These are phyloP conservation scores for Epinotia brunnichana DNA, from an alignment of 2,888 invertebrate genomes.

Conservation along the genomic window DNA sequence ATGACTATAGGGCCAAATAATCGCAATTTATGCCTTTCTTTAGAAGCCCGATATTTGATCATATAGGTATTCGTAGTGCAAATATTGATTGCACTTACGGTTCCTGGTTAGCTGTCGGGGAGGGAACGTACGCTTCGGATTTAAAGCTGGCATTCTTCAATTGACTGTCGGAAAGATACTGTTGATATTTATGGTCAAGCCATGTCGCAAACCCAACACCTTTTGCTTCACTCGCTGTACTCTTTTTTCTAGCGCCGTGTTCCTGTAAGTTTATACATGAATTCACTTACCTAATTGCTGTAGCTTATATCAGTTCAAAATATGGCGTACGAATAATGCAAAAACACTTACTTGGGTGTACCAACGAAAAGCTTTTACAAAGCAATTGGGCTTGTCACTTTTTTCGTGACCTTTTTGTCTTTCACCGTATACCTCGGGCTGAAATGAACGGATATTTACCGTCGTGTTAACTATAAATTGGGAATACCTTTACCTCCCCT, in stretches of 20 bases:
- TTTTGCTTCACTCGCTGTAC: conserved; percentile 26
- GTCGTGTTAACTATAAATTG: background rate
- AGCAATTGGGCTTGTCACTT: conserved; percentile 64
- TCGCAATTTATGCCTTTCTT: no score
- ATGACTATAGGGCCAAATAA: no score
- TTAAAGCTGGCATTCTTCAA: conserved; percentile 34
- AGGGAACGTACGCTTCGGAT: background rate
- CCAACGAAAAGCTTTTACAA: conserved; percentile 75
- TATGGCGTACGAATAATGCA: background rate
- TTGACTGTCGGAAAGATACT: conserved; percentile 58
- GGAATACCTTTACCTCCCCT: background rate
- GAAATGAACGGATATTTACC: background rate
- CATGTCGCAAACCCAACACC: conserved; percentile 67
- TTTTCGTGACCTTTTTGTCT: conserved; percentile 48
- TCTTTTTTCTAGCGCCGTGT: conserved; percentile 10
- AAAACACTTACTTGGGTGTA: conserved; percentile 66
- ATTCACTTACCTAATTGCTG: background rate
- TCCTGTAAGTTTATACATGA: conserved; percentile 6
- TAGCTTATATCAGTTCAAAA: background rate
- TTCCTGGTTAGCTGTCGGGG: background rate
- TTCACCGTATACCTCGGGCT: conserved; percentile 35
- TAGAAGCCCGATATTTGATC: no score
- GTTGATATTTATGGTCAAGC: conserved; percentile 71
- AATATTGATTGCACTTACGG: conserved; percentile 4
- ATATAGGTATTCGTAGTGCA: no score